phyloP scores from a whole-genome alignment of 2,797 vertebrate genomes.

The Halcyon leucocephala region DNA sequence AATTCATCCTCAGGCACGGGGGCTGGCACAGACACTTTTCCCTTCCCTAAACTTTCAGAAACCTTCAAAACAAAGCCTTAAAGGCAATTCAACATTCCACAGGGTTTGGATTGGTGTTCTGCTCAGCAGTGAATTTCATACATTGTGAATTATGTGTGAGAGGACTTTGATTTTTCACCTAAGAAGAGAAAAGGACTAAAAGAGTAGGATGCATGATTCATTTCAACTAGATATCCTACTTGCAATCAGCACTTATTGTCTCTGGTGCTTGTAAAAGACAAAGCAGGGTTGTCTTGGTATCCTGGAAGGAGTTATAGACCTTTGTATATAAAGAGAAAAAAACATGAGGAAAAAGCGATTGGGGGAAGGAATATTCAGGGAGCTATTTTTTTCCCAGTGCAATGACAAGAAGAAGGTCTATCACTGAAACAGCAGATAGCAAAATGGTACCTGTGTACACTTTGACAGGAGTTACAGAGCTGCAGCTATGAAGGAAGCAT shows the following conservation, averaged over 20 bases:
- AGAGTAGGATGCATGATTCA: neutral
- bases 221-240: neutral
- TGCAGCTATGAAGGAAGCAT: neutral
- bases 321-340: neutral
- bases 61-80: neutral
- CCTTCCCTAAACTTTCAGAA: neutral
- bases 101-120: neutral
- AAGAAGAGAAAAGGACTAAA: conserved; percentile 24
- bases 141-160: conserved; percentile 24
- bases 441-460: neutral
- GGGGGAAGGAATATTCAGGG: neutral
- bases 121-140: neutral
- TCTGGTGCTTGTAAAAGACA: conserved; percentile 16
- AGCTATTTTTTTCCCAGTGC: neutral
- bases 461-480: neutral
- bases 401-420: neutral
- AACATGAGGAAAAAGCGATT: neutral
- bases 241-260: conserved; percentile 66
- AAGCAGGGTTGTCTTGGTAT: neutral
- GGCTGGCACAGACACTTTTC: neutral
- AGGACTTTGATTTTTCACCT: conserved; percentile 60
- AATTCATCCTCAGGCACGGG: neutral
- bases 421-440: neutral
- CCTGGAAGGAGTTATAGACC: neutral
- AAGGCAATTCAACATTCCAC: conserved; percentile 2